Base-by-base conservation (phyloP, 2,888 invertebrate species). In the Pilophorus perplexus region DNA sequence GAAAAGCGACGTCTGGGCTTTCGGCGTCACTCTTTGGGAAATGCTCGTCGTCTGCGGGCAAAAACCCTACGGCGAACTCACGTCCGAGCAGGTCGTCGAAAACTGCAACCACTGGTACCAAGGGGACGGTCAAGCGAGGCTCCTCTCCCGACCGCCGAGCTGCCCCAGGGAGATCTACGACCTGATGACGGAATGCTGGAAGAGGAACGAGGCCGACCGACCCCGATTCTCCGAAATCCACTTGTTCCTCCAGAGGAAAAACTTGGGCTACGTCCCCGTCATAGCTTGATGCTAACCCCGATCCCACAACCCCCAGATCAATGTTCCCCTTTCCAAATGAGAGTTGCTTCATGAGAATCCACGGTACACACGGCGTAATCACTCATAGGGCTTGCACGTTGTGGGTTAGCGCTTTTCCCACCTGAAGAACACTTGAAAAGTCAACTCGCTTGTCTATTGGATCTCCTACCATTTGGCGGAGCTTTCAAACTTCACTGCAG, bases 111-210 rank as follows among this genome's bases (percentile, higher is more conserved):
- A 85, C 74, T 88, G 85, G 85, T 83, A 84, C 54, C 80, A 80
- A 72, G 80, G 80, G 73, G 80, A 79, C 71, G 80, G 81, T 5
- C 79, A 80, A 65, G 80, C 82, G 71, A 80, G 86, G 72, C 78
- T 82, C 70, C 78, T 82, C 28, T 74, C 85, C 2, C 82, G 86
- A 46, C 92, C 90, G 12, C 80, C 85, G 44, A 84, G 85, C 68
- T 92, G 92, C 78, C 89, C 93, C 40, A 83, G 88, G 71, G 93
- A 94, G 77, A 88, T 94, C 69, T 93, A 90, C 80, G 92, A 91
- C 77, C 83, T 93, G 73, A 91, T 94, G 89, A 85, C 86, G 73
- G 92, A 93, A 78, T 94, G 93, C 79, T 94, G 93, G 93, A 87
- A 89, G 73, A 82, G 90, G 64, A 86, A 87, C 73, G 87, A 89